phyloP scores from a whole-genome alignment of 2,113 vertebrate genomes.

The Cyprinodon brontotheroides region DNA sequence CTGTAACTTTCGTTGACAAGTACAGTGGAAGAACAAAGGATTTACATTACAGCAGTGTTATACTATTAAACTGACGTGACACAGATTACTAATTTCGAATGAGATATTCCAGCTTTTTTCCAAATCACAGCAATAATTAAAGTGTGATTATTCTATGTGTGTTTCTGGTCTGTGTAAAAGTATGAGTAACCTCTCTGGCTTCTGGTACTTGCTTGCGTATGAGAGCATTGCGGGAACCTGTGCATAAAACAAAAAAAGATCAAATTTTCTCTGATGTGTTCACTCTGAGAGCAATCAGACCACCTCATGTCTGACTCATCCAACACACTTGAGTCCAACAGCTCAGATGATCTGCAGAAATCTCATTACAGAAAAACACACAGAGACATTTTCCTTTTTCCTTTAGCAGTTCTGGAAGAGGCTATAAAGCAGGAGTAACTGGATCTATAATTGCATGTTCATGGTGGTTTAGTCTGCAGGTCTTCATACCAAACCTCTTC shows the following conservation, averaged over 20 bases:
- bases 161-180: neutral
- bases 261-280: slow-evolving; percentile 36
- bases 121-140: neutral
- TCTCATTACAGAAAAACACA: slow-evolving; percentile 34
- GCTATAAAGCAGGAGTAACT: neutral
- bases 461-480: neutral
- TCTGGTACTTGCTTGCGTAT: neutral
- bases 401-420: slow-evolving; percentile 14
- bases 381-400: neutral
- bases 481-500: neutral
- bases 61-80: neutral
- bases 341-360: slow-evolving; percentile 34
- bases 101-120: neutral
- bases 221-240: neutral
- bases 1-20: neutral
- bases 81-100: neutral
- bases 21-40: too few relatives aligned
- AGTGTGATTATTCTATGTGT: neutral
- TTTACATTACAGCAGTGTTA: neutral
- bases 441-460: slow-evolving; percentile 1
- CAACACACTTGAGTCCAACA: slow-evolving; percentile 47
- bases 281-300: slow-evolving; percentile 46
- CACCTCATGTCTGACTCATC: slow-evolving; percentile 41
- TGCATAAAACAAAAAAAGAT: slow-evolving; percentile 40
- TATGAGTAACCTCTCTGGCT: neutral